Conservation (phyloP, 2,797 vertebrate species). For the Sitta carolinensis region DNA sequence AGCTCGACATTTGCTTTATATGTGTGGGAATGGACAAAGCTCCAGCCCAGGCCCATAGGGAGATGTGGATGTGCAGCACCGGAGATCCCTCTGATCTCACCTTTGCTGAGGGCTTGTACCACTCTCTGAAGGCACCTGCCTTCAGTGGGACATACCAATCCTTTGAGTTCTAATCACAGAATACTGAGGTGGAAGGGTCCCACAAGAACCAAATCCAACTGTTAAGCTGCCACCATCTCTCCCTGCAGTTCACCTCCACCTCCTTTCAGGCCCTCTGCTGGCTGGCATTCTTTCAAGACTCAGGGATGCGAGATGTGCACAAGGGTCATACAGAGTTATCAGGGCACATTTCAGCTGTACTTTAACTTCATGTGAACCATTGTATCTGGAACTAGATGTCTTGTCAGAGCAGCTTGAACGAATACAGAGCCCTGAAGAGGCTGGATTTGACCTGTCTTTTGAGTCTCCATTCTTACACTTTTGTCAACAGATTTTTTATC, state of each 20-base stretch:
- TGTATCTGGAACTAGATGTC: neutral
- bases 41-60: neutral
- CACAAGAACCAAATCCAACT: fast-evolving
- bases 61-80: fast-evolving
- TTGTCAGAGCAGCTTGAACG: neutral
- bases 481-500: neutral
- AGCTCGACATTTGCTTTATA: fast-evolving
- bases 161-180: neutral
- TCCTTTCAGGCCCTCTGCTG: neutral
- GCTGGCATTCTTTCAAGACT: neutral
- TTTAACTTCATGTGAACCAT: neutral
- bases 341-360: neutral
- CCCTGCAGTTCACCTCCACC: neutral
- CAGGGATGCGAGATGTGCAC: neutral
- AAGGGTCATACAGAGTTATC: neutral
- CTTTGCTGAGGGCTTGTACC: neutral
- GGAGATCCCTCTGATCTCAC: neutral
- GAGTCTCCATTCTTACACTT: neutral
- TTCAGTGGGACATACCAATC: neutral
- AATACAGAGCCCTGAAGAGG: neutral
- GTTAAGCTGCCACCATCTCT: neutral
- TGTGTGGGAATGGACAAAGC: neutral
- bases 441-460: neutral
- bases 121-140: neutral
- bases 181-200: neutral